phyloP scores from a whole-genome alignment of 2,888 invertebrate genomes.

The Apocheima hispidaria region DNA sequence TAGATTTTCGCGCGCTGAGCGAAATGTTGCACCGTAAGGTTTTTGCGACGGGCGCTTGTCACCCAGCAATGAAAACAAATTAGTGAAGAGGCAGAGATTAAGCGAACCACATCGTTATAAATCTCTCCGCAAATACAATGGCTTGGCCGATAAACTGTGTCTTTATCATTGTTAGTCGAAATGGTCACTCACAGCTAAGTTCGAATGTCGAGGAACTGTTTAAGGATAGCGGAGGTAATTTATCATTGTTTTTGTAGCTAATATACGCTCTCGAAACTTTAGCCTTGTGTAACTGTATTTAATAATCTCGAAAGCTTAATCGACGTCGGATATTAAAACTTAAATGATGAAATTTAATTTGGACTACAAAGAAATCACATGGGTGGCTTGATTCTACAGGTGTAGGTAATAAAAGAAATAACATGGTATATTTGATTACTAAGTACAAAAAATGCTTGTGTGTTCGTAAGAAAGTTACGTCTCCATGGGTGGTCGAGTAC shows the following conservation, averaged over 20 bases:
- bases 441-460: constrained; percentile 26
- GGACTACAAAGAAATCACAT: constrained; percentile 24
- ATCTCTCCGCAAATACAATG: constrained; percentile 54
- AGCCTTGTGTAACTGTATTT: constrained; percentile 66
- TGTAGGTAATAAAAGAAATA: constrained; percentile 36
- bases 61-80: constrained; percentile 37
- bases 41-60: constrained; percentile 34
- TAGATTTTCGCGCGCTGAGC: no score
- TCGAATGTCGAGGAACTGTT: constrained; percentile 68
- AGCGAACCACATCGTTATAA: constrained; percentile 47
- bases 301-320: constrained; percentile 45
- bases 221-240: constrained; percentile 66
- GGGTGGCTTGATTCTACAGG: constrained; percentile 29
- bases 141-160: constrained; percentile 52
- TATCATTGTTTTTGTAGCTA: constrained; percentile 77
- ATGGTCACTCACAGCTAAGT: constrained; percentile 56
- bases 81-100: constrained; percentile 39
- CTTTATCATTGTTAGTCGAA: constrained; percentile 47
- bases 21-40: no score
- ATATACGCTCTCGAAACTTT: constrained; percentile 58
- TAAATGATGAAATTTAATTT: constrained; percentile 28
- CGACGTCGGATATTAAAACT: constrained; percentile 23
- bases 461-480: constrained; percentile 36
- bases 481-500: constrained; percentile 47
- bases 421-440: constrained; percentile 31